Conservation (phyloP, 1,140 invertebrate genomes). For the Wasmannia auropunctata region DNA sequence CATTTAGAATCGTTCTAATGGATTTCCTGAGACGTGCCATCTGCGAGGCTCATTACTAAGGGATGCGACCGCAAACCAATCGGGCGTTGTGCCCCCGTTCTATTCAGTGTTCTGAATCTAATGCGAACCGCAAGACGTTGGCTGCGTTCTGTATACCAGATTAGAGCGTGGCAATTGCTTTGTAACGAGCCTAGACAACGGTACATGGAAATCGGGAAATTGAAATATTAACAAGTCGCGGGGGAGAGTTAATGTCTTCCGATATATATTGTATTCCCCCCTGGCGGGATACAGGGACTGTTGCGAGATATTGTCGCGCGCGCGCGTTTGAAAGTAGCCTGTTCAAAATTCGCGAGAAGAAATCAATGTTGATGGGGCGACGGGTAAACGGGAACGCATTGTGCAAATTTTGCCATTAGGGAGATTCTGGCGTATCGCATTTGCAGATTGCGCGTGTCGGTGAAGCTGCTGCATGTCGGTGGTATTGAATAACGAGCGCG, state of each 20-base stretch:
- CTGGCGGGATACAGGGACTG: neutral
- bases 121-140: slow-evolving; percentile 79
- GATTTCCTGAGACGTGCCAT: slow-evolving; percentile 84
- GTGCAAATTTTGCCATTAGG: slow-evolving; percentile 35
- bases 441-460: neutral
- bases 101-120: slow-evolving; percentile 70
- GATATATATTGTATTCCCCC: neutral
- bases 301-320: neutral
- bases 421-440: neutral
- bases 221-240: slow-evolving; percentile 38
- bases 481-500: slow-evolving; percentile 38
- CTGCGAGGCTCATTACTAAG: slow-evolving; percentile 84
- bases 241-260: neutral
- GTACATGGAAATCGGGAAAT: slow-evolving; percentile 36
- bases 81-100: slow-evolving; percentile 76
- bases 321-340: neutral
- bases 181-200: slow-evolving; percentile 39
- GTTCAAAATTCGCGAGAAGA: neutral
- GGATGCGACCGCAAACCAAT: slow-evolving; percentile 85
- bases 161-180: slow-evolving; percentile 60
- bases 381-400: neutral
- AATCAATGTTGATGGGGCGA: neutral
- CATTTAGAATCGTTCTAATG: slow-evolving; percentile 82
- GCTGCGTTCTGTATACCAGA: slow-evolving; percentile 75
- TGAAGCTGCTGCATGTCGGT: neutral